phyloP scores from a whole-genome alignment of 2,113 vertebrate species.

The Menidia beryllina region DNA sequence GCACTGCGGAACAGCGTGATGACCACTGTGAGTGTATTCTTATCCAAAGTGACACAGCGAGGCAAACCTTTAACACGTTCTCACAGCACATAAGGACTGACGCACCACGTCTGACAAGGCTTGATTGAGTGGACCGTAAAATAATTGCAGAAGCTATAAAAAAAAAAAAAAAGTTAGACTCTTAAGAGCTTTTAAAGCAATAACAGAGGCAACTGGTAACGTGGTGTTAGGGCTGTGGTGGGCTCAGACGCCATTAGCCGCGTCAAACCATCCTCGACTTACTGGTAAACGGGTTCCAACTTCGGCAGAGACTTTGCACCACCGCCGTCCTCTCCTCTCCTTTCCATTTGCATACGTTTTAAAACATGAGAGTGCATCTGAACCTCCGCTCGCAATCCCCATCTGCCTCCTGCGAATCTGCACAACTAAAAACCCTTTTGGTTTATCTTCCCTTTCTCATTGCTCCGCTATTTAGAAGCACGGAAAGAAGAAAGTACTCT shows the following conservation, averaged over 20 bases:
- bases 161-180: background rate
- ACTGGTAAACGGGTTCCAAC: constrained; percentile 9
- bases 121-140: background rate
- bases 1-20: constrained; percentile 54
- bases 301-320: background rate
- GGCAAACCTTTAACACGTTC: constrained; percentile 37
- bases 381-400: constrained; percentile 15
- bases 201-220: background rate
- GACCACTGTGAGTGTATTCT: constrained; percentile 52
- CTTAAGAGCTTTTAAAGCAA: constrained; percentile 1
- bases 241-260: constrained; percentile 21
- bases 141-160: background rate
- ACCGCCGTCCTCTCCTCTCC: background rate
- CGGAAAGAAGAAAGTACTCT: background rate
- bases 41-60: constrained; percentile 28
- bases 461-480: background rate
- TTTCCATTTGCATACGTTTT: constrained; percentile 39
- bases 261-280: constrained; percentile 22
- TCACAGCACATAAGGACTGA: background rate
- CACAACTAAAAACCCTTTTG: background rate
- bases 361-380: constrained; percentile 8
- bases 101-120: background rate
- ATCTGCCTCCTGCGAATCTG: constrained; percentile 16
- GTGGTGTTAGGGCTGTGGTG: background rate
- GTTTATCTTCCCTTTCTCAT: constrained; percentile 9